phyloP scores from a whole-genome alignment of 2,888 invertebrate species.

The Euspilapteryx auroguttella region DNA sequence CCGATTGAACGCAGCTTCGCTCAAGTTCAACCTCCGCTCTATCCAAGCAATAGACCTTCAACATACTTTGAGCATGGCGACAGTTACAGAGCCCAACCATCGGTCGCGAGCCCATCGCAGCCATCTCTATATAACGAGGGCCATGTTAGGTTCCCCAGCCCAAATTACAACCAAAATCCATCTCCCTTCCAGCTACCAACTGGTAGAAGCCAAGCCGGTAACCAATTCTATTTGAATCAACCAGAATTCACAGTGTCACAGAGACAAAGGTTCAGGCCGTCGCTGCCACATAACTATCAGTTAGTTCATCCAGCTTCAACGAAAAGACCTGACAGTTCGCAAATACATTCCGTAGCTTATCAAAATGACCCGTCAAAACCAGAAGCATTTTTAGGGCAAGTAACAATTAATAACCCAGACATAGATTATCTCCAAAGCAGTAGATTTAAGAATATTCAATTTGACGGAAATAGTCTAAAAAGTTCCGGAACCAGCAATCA shows the following conservation, averaged over 20 bases:
- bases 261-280: slow-evolving; percentile 38
- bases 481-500: slow-evolving; percentile 43
- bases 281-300: slow-evolving; percentile 45
- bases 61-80: slow-evolving; percentile 39
- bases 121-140: slow-evolving; percentile 36
- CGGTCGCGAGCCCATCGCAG: slow-evolving; percentile 22
- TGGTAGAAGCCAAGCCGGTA: slow-evolving; percentile 45
- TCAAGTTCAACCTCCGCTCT: slow-evolving; percentile 53
- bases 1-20: slow-evolving; percentile 54
- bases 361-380: slow-evolving; percentile 63
- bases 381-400: slow-evolving; percentile 65
- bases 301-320: slow-evolving; percentile 48
- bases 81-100: slow-evolving; percentile 18
- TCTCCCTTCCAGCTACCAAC: slow-evolving; percentile 50
- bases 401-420: slow-evolving; percentile 64
- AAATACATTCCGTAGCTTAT: slow-evolving; percentile 59
- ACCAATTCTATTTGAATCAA: slow-evolving; percentile 48
- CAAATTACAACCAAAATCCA: slow-evolving; percentile 52
- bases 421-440: slow-evolving; percentile 45
- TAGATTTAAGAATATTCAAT: slow-evolving; percentile 46
- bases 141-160: slow-evolving; percentile 39
- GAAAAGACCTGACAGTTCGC: slow-evolving; percentile 57
- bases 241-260: slow-evolving; percentile 36
- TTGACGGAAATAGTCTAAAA: slow-evolving; percentile 51
- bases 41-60: slow-evolving; percentile 33